Conservation (phyloP, 2,113 vertebrate species). For the Furnarius figulus region DNA sequence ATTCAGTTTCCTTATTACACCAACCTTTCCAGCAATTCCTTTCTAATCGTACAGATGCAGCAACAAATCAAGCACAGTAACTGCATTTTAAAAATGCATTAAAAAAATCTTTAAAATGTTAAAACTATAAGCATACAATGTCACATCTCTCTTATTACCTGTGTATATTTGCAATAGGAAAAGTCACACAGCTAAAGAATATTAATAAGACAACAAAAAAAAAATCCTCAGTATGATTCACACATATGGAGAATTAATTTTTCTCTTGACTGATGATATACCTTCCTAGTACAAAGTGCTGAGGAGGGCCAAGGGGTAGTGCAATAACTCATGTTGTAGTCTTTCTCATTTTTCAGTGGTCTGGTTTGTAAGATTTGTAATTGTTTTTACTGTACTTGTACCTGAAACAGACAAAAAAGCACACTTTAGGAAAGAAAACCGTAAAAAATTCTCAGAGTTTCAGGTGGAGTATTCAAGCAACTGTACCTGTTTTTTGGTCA, state of each 20-base stretch:
- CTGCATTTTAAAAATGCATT: constrained; percentile 18
- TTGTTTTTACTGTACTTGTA: neutral
- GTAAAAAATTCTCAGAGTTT: neutral
- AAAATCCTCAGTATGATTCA: neutral
- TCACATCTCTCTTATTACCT: constrained; percentile 26
- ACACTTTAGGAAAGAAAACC: neutral
- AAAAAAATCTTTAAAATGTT: neutral
- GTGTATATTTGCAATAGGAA: neutral
- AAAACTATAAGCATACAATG: neutral
- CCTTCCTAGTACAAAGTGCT: neutral
- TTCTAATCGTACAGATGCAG: constrained; percentile 23
- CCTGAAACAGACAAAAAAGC: neutral
- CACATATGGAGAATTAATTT: constrained; percentile 36
- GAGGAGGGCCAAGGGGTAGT: neutral
- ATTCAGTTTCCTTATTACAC: constrained; percentile 38
- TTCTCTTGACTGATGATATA: neutral
- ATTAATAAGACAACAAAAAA: neutral
- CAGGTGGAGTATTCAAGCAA: neutral
- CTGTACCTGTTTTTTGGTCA: neutral
- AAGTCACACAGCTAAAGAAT: neutral
- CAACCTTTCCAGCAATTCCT: constrained; percentile 5
- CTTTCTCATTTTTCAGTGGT: neutral
- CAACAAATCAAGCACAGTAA: constrained; percentile 10
- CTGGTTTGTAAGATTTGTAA: neutral
- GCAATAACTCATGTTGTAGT: neutral